These are phyloP conservation scores for Sinocyclocheilus anophthalmus DNA, from an alignment of 2,113 vertebrate species.

Conservation along the genomic window DNA sequence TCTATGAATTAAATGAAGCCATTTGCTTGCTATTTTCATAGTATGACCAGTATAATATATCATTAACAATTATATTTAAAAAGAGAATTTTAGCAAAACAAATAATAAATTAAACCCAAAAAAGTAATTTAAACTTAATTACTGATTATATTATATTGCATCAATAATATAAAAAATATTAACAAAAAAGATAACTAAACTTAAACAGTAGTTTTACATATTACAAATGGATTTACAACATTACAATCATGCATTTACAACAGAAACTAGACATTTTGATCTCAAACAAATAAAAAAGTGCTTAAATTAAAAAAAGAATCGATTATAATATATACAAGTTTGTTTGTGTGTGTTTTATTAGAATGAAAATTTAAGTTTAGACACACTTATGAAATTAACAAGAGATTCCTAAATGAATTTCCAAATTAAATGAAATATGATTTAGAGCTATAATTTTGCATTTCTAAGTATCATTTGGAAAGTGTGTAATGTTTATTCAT, in stretches of 20 bases:
- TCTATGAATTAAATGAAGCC: background rate
- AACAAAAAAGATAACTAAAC: too few relatives aligned
- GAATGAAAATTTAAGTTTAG: background rate
- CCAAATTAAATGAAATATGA: background rate
- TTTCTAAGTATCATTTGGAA: background rate
- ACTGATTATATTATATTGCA: background rate
- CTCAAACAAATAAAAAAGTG: background rate
- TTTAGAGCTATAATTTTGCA: background rate
- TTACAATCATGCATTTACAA: background rate
- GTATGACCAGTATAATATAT: too few relatives aligned
- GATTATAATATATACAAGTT: background rate
- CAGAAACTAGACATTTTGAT: background rate
- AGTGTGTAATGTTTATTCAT: background rate
- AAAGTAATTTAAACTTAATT: background rate
- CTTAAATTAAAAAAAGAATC: too few relatives aligned
- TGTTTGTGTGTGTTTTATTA: background rate
- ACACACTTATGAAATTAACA: background rate
- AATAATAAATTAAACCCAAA: background rate
- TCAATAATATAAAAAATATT: background rate
- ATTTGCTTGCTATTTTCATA: too few relatives aligned
- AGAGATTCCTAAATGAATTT: background rate
- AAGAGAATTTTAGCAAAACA: background rate
- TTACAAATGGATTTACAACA: background rate
- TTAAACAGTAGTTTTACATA: background rate
- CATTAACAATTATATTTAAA: background rate